phyloP scores from a whole-genome alignment of 2,113 vertebrate genomes.

The Ammodytes marinus region DNA sequence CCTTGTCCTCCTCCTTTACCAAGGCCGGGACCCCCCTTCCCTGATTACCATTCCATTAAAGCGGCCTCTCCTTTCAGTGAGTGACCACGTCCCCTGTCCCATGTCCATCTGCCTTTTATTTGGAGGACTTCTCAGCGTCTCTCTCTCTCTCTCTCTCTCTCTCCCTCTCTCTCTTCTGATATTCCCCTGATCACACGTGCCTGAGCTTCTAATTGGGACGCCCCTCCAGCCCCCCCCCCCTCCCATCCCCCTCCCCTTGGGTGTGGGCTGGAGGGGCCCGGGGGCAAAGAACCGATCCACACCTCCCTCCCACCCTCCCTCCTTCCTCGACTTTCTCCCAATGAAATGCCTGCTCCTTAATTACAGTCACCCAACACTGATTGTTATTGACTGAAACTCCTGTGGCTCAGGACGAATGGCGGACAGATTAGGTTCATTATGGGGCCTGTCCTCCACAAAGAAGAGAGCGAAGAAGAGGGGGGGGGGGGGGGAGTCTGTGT shows the following conservation, averaged over 20 bases:
- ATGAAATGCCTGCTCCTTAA: slow-evolving; percentile 87
- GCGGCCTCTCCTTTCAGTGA: slow-evolving; percentile 75
- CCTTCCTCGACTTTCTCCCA: slow-evolving; percentile 79
- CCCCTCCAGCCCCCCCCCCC: slow-evolving; percentile 56
- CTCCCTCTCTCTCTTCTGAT: slow-evolving; percentile 56
- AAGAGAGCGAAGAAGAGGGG: slow-evolving; percentile 51
- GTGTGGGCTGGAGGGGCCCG: slow-evolving; percentile 45
- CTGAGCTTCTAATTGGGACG: slow-evolving; percentile 85
- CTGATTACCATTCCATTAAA: slow-evolving; percentile 87
- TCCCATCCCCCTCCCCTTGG: slow-evolving; percentile 55
- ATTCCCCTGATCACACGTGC: slow-evolving; percentile 80
- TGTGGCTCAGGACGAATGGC: slow-evolving; percentile 84
- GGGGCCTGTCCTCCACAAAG: slow-evolving; percentile 77
- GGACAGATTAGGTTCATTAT: slow-evolving; percentile 87
- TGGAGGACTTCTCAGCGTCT: slow-evolving; percentile 74
- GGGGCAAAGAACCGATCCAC: slow-evolving; percentile 63
- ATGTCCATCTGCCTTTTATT: slow-evolving; percentile 74
- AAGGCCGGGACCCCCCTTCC: slow-evolving; percentile 77
- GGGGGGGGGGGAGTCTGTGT: slow-evolving; percentile 13
- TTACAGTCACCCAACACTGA: slow-evolving; percentile 88
- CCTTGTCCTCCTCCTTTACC: slow-evolving; percentile 81
- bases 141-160: slow-evolving; percentile 43
- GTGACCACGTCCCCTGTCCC: slow-evolving; percentile 74
- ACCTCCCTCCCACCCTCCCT: slow-evolving; percentile 67
- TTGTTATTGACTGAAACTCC: slow-evolving; percentile 89